Evolutionary conservation across 2,113 vertebrate genomes (phyloP).

Genomic region (Erpornis zantholeuca): DNA sequence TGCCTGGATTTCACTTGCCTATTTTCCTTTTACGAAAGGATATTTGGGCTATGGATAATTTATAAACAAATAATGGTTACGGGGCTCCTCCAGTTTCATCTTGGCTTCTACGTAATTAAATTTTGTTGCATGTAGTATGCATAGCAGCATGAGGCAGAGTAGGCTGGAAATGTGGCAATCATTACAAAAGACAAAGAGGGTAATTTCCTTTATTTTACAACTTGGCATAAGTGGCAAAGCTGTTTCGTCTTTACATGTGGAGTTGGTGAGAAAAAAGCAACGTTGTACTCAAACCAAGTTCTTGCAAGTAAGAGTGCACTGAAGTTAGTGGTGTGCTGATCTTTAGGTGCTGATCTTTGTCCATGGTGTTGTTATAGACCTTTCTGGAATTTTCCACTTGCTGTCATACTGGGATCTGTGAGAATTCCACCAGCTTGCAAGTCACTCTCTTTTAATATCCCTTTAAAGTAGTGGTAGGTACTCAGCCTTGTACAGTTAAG

Average conservation of each 20-base stretch:
- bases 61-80: slow-evolving; percentile 42
- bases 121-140: neutral
- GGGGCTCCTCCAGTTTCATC: neutral
- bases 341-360: neutral
- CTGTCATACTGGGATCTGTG: neutral
- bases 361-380: neutral
- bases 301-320: neutral
- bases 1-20: neutral
- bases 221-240: neutral
- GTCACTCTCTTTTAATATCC: neutral
- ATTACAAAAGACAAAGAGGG: neutral
- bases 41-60: neutral
- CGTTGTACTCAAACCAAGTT: accelerated
- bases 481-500: neutral
- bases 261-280: neutral
- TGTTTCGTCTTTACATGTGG: neutral
- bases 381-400: neutral
- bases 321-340: neutral
- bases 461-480: neutral
- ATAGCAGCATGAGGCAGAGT: neutral
- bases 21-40: neutral
- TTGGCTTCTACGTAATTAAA: neutral
- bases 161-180: neutral
- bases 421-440: neutral
- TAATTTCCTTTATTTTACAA: neutral